A percentile compares a stretch with the other conserved stretches of the same genome.
These are phyloP conservation scores for Ciona savignyi DNA, from an alignment of 23 tunicate genomes.

Conservation along the genomic window DNA sequence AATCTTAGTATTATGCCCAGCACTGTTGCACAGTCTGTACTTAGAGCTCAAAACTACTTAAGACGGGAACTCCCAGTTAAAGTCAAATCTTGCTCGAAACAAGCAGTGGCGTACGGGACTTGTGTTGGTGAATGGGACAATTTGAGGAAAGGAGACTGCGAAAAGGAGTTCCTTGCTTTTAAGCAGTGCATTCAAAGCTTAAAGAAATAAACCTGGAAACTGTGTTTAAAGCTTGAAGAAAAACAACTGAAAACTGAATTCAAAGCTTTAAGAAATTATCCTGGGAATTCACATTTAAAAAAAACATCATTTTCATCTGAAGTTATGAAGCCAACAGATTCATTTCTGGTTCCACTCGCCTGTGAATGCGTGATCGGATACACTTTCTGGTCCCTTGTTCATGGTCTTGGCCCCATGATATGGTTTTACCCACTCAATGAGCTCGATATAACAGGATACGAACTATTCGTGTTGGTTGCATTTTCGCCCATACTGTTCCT, in stretches of 20 bases:
- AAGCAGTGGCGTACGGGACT: slow-evolving; percentile 61
- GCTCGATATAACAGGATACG: slow-evolving; percentile 59
- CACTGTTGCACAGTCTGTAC: slow-evolving; percentile 49
- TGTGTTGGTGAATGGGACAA: slow-evolving; percentile 95
- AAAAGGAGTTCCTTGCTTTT: slow-evolving; percentile 58
- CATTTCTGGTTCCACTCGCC: not conserved
- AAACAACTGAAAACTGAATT: too few relatives aligned
- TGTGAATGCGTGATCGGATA: slow-evolving; percentile 31
- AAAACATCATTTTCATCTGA: too few relatives aligned
- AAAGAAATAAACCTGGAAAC: slow-evolving; percentile 9
- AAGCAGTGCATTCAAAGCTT: slow-evolving; percentile 60
- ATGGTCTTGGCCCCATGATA: slow-evolving; percentile 64
- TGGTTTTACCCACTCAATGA: slow-evolving; percentile 76
- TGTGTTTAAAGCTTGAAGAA: too few relatives aligned
- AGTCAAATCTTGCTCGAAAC: slow-evolving; percentile 43
- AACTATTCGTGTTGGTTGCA: slow-evolving; percentile 34
- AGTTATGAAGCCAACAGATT: not conserved
- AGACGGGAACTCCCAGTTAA: slow-evolving; percentile 59
- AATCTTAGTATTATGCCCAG: slow-evolving; percentile 66
- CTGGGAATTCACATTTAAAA: not conserved
- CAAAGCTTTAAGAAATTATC: not conserved
- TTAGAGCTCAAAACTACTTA: slow-evolving; percentile 60
- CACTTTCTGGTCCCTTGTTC: slow-evolving; percentile 38
- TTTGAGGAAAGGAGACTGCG: slow-evolving; percentile 88
- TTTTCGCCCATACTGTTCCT: slow-evolving; percentile 32